Evolutionary conservation across 2,888 invertebrate genomes (phyloP).

Genomic region (Alloplasta piceator): DNA sequence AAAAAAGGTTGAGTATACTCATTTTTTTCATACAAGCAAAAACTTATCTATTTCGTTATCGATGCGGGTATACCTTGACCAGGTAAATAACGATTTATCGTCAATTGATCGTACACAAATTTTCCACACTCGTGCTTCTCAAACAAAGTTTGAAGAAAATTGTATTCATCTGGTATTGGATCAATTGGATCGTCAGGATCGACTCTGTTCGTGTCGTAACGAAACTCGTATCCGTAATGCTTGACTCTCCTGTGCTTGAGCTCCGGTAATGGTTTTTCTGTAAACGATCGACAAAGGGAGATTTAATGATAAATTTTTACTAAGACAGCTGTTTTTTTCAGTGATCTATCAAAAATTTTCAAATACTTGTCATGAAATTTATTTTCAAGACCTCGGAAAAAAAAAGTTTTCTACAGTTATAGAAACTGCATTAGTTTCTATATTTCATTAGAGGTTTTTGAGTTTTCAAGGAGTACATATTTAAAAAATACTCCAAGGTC

Average conservation of each 20-base stretch:
- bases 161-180: slow-evolving; percentile 89
- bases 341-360: too few species aligned
- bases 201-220: slow-evolving; percentile 94
- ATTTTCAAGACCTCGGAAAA: too few species aligned
- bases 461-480: too few species aligned
- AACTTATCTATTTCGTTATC: slow-evolving; percentile 10
- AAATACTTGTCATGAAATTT: too few species aligned
- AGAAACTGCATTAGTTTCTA: too few species aligned
- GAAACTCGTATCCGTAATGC: slow-evolving; percentile 96
- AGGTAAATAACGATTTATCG: slow-evolving; percentile 92
- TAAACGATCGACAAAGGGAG: slow-evolving; percentile 10
- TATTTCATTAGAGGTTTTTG: too few species aligned
- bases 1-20: neutral
- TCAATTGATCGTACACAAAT: slow-evolving; percentile 90
- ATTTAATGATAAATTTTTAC: slow-evolving; percentile 12
- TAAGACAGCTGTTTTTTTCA: neutral
- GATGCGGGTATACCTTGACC: slow-evolving; percentile 88
- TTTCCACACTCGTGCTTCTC: slow-evolving; percentile 82
- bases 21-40: neutral
- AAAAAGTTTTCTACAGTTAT: too few species aligned
- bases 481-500: too few species aligned
- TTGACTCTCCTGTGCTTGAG: slow-evolving; percentile 94
- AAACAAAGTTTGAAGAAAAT: slow-evolving; percentile 87
- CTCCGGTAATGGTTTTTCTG: slow-evolving; percentile 72
- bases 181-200: slow-evolving; percentile 88